Evolutionary conservation across 1,140 invertebrate species (phyloP).

Genomic region (Ips nitidus): DNA sequence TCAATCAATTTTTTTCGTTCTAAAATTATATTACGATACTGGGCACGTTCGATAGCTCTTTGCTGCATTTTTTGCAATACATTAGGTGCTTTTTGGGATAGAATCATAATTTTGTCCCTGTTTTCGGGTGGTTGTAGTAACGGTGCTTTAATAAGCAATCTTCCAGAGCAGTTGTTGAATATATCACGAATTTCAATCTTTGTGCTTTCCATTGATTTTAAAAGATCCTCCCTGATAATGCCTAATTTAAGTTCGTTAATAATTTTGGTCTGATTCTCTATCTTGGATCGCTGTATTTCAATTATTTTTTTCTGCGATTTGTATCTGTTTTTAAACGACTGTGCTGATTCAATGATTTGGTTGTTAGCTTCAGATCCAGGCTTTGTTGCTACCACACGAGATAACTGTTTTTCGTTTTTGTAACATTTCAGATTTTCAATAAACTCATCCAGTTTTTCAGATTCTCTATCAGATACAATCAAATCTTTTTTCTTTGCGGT

Average conservation of each 20-base stretch:
- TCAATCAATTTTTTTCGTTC: conserved; percentile 62
- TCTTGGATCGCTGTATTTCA: conserved; percentile 61
- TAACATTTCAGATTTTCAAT: too few relatives aligned
- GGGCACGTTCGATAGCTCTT: conserved; percentile 60
- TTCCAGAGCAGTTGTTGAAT: conserved; percentile 59
- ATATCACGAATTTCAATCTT: conserved; percentile 60
- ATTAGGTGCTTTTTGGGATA: conserved; percentile 56
- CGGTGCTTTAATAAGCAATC: conserved; percentile 47
- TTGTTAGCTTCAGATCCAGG: neutral
- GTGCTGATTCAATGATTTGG: neutral
- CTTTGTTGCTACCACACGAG: too few relatives aligned
- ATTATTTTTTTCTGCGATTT: conserved; percentile 66
- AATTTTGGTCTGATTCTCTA: conserved; percentile 63
- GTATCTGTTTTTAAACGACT: conserved; percentile 51
- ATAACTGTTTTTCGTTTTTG: too few relatives aligned
- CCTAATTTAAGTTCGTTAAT: conserved; percentile 66
- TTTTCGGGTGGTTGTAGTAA: conserved; percentile 53
- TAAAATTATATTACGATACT: conserved; percentile 62
- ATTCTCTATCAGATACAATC: too few relatives aligned
- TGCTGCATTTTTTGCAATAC: conserved; percentile 66
- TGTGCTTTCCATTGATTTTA: conserved; percentile 58
- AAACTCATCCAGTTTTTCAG: too few relatives aligned
- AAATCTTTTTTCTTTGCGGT: too few relatives aligned
- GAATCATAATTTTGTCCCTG: conserved; percentile 55
- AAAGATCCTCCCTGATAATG: conserved; percentile 61